These are phyloP conservation scores for Lasioglossum baleicum DNA, from an alignment of 1,140 invertebrate genomes.

Conservation along the genomic window DNA sequence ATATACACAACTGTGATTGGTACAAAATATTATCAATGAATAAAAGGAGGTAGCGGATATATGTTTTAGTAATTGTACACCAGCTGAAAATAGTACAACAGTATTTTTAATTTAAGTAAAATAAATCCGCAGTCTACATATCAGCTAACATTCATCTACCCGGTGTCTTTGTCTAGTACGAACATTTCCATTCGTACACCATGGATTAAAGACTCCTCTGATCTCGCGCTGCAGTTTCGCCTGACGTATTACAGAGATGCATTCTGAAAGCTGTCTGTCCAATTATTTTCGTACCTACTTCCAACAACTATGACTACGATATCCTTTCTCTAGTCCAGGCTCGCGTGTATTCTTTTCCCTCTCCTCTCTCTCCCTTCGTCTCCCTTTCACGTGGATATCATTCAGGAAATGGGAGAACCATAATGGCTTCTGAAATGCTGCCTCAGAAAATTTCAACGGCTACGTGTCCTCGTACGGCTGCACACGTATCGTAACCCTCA, in stretches of 20 bases:
- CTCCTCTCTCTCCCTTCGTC: not conserved
- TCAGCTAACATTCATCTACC: not conserved
- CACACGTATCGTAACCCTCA: too few species aligned
- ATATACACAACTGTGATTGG: too few species aligned
- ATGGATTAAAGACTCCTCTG: not conserved
- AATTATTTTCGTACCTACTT: constrained; percentile 35
- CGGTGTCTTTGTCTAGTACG: not conserved
- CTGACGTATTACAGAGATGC: not conserved
- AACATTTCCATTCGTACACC: not conserved
- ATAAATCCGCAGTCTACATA: too few species aligned
- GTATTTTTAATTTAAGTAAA: too few species aligned
- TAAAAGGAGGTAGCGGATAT: too few species aligned
- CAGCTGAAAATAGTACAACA: too few species aligned
- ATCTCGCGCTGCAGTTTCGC: not conserved
- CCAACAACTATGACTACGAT: not conserved
- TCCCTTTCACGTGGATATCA: not conserved
- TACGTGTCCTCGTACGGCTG: too few species aligned
- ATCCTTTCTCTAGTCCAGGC: not conserved
- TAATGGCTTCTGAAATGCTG: too few species aligned
- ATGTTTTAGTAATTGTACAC: too few species aligned
- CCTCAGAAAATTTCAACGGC: too few species aligned
- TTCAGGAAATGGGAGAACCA: too few species aligned
- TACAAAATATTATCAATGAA: too few species aligned
- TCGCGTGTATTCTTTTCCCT: constrained; percentile 7
- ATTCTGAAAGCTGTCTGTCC: not conserved